Conservation (phyloP, 2,797 vertebrate genomes). For the Danio albolineatus region DNA sequence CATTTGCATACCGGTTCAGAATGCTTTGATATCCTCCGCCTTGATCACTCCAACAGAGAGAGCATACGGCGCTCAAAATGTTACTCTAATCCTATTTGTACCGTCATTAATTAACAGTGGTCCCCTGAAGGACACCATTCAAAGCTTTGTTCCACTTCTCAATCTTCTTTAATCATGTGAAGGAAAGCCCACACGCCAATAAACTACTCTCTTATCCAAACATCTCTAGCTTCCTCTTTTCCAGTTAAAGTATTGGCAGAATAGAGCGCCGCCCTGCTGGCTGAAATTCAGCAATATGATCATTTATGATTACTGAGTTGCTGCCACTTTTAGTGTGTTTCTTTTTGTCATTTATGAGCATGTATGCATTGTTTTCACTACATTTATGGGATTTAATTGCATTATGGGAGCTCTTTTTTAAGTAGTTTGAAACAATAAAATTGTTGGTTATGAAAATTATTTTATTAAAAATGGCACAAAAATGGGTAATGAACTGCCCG, state of each 20-base stretch:
- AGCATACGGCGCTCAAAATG: constrained; percentile 31
- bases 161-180: neutral
- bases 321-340: neutral
- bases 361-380: neutral
- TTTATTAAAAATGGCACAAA: no score
- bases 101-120: constrained; percentile 31
- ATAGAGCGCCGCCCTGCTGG: constrained; percentile 11
- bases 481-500: no score
- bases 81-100: constrained; percentile 36
- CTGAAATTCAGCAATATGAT: neutral
- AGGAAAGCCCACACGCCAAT: neutral
- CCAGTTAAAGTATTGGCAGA: neutral
- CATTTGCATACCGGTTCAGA: neutral
- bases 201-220: neutral
- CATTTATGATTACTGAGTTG: neutral
- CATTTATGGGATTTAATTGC: no score
- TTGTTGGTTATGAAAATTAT: no score
- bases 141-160: neutral
- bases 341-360: neutral
- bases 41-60: neutral
- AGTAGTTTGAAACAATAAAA: no score
- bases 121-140: neutral
- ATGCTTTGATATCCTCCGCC: neutral
- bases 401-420: no score
- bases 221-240: constrained; percentile 7